These are phyloP conservation scores for Alaudala cheleensis DNA, from an alignment of 2,113 vertebrate species.

Conservation along the genomic window DNA sequence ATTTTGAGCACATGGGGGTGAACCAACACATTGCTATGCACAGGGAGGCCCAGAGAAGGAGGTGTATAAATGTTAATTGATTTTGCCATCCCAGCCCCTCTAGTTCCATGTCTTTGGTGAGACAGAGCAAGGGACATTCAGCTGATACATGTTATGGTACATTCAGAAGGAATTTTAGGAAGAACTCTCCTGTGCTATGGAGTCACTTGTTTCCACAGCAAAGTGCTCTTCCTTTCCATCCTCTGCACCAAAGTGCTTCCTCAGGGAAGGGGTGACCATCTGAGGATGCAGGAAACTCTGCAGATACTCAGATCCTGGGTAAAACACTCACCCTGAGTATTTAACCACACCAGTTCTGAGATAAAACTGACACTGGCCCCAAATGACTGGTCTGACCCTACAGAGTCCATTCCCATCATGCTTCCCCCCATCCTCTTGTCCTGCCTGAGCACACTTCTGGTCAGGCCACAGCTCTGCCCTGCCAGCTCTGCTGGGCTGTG, in stretches of 20 bases:
- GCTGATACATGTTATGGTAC: neutral
- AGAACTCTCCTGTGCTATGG: neutral
- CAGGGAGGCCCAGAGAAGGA: neutral
- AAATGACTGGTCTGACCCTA: neutral
- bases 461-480: neutral
- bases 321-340: neutral
- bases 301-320: neutral
- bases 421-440: neutral
- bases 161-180: neutral
- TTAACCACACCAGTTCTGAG: rapidly evolving
- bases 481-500: rapidly evolving
- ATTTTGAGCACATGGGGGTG: neutral
- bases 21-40: neutral
- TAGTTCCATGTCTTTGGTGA: neutral
- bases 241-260: neutral
- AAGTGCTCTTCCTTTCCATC: neutral
- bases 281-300: neutral
- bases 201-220: neutral
- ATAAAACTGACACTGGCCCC: neutral
- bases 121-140: neutral
- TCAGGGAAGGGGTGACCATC: neutral
- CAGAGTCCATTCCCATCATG: neutral
- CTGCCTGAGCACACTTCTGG: neutral
- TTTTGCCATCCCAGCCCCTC: neutral
- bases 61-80: rapidly evolving